Evolutionary conservation across 2,113 vertebrate genomes (phyloP).

Genomic region (Urocolius indicus): DNA sequence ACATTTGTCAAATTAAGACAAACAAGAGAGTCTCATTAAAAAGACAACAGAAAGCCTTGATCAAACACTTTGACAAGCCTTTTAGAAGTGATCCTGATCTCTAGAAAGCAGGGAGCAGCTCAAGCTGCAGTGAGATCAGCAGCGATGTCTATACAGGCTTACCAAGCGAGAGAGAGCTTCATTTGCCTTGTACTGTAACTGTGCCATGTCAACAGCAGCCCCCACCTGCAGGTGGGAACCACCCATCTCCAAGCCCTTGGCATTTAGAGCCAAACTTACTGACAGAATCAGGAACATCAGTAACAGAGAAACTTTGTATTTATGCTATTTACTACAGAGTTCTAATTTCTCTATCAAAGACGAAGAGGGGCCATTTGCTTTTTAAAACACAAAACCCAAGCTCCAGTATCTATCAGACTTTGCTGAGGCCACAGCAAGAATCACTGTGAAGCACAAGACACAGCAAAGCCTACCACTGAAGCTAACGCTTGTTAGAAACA

Average conservation of each 20-base stretch:
- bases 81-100: conserved; percentile 39
- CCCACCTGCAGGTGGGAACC: not conserved
- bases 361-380: not conserved
- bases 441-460: not conserved
- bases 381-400: not conserved
- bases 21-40: not conserved
- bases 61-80: not conserved
- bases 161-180: conserved; percentile 38
- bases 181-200: conserved; percentile 77
- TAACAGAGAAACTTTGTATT: not conserved
- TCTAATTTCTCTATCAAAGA: not conserved
- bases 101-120: conserved; percentile 69
- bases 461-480: not conserved
- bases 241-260: not conserved
- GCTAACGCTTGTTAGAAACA: not conserved
- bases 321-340: not conserved
- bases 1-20: not conserved
- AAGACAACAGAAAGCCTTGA: not conserved
- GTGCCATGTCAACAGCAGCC: conserved; percentile 44
- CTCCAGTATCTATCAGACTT: not conserved
- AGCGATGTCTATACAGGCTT: conserved; percentile 62
- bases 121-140: conserved; percentile 69
- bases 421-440: not conserved
- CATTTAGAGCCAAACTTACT: not conserved
- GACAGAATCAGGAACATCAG: not conserved